A percentile compares a stretch with the other conserved stretches of the same genome.
Evolutionary conservation across 1,140 invertebrate genomes (phyloP).

Genomic region (Listronotus oregonensis): DNA sequence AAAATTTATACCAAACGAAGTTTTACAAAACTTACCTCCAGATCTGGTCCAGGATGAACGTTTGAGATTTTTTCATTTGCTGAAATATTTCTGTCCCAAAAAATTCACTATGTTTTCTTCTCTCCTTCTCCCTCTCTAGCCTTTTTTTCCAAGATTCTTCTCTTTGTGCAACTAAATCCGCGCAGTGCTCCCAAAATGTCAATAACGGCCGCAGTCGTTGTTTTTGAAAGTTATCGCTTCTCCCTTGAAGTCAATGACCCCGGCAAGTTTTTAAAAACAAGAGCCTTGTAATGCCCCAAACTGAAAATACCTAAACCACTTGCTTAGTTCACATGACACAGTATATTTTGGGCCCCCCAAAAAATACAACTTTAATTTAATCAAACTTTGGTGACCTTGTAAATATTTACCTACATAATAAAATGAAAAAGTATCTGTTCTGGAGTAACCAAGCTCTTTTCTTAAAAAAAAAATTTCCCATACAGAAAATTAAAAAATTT

Average conservation of each 20-base stretch:
- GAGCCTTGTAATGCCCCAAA: not conserved
- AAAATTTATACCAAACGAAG: not conserved
- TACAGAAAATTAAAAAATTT: too few relatives aligned
- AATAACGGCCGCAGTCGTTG: slow-evolving; percentile 89
- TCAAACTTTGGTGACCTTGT: too few relatives aligned
- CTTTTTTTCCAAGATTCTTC: slow-evolving; percentile 90
- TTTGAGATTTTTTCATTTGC: slow-evolving; percentile 66
- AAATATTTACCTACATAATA: too few relatives aligned
- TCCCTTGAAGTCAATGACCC: slow-evolving; percentile 66
- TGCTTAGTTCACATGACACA: not conserved
- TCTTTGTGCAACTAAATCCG: slow-evolving; percentile 86
- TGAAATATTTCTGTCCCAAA: slow-evolving; percentile 53
- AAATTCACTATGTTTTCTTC: slow-evolving; percentile 74
- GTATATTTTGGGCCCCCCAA: too few relatives aligned
- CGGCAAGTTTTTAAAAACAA: slow-evolving; percentile 44
- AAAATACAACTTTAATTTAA: too few relatives aligned
- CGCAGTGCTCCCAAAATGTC: slow-evolving; percentile 89
- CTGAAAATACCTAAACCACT: not conserved
- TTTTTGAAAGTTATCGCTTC: slow-evolving; percentile 97
- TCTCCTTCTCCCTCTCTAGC: slow-evolving; percentile 82
- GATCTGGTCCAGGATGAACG: slow-evolving; percentile 85
- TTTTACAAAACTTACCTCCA: slow-evolving; percentile 73
- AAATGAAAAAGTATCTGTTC: too few relatives aligned
- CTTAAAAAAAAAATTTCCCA: too few relatives aligned
- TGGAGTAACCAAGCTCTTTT: too few relatives aligned